Evolutionary conservation across 2,888 invertebrate species (phyloP).

Genomic region (Cerastis rubricosa): DNA sequence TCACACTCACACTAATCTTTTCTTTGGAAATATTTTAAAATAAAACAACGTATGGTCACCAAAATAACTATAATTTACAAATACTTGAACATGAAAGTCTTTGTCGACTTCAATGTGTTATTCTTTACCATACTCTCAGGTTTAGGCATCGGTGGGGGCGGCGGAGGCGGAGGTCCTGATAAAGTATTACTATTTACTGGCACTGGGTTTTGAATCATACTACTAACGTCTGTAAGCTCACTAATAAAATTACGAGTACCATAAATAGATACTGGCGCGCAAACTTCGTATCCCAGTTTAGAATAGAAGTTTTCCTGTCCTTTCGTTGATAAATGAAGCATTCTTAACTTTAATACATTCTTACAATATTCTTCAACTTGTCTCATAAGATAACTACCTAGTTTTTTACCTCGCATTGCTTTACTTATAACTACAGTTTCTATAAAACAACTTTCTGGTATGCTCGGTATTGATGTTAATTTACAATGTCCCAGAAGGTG

Average conservation of each 20-base stretch:
- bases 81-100: constrained; percentile 86
- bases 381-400: constrained; percentile 94
- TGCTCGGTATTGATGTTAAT: constrained; percentile 93
- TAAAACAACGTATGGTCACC: constrained; percentile 14
- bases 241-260: constrained; percentile 82
- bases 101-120: constrained; percentile 77
- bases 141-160: constrained; percentile 86
- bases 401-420: constrained; percentile 93
- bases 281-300: constrained; percentile 93
- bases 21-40: constrained; percentile 14
- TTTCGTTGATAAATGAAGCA: constrained; percentile 93
- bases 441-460: constrained; percentile 93
- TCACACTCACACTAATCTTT: not conserved
- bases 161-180: constrained; percentile 75
- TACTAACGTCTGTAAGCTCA: constrained; percentile 59
- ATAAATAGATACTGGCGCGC: constrained; percentile 93
- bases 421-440: constrained; percentile 95
- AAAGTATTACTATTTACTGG: constrained; percentile 64
- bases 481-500: constrained; percentile 95
- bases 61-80: constrained; percentile 67
- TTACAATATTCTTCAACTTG: constrained; percentile 94
- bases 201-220: constrained; percentile 70
- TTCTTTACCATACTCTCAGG: constrained; percentile 67
- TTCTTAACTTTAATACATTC: constrained; percentile 91
- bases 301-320: constrained; percentile 94